Base-by-base conservation (phyloP, 2,888 invertebrate species). In the Nomada flava region DNA sequence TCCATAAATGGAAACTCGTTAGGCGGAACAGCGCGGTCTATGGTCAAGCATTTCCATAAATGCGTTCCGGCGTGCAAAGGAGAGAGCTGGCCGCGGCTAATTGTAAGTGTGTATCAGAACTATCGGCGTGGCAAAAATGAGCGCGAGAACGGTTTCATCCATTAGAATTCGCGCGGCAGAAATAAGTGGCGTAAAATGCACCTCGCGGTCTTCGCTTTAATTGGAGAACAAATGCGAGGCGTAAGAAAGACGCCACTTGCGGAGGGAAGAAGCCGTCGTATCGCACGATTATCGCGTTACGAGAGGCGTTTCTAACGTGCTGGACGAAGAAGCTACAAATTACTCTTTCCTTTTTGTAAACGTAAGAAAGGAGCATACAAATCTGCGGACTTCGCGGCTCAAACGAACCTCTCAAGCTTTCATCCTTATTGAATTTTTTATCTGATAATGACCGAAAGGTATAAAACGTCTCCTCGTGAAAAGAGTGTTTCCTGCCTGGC, bases 41-140 rank as follows among this genome's bases (percentile, higher is more conserved):
- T 59, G 36, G 50, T 23, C 0, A 10, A 13, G 67, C 50, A 67
- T 77, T 78, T 63, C 63, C 72, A 78, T 78, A 80, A 78, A 68
- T 52, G 71, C 62, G 72, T 57, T 57, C 29, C 18, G 11, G 18
- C 62, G n/a, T 36, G n/a, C 60, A 50, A 2, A 20, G 62, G 67
- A 23, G 62, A 42, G 50, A 50, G 44, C 42, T 65, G 50, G 42
- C 36, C 52, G 42, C 47, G 77, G 77, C 50, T 26, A 71, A 71
- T 50, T 55, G 62, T 50, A 71, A 71, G 55, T 55, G 62, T 50
- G 67, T 78, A 80, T 78, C 79, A 55, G 42, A 55, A 47, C 11
- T 55, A 80, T 80, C 79, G 44, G 67, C 20, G n/a, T 69, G 55
- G 64, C 57, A 62, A 57, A 63, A 65, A 57, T 42, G 20, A 65